Evolutionary conservation across 2,113 vertebrate genomes (phyloP), one percentile per base, ranked within the genome.

Genomic region (Percina caprodes): DNA sequence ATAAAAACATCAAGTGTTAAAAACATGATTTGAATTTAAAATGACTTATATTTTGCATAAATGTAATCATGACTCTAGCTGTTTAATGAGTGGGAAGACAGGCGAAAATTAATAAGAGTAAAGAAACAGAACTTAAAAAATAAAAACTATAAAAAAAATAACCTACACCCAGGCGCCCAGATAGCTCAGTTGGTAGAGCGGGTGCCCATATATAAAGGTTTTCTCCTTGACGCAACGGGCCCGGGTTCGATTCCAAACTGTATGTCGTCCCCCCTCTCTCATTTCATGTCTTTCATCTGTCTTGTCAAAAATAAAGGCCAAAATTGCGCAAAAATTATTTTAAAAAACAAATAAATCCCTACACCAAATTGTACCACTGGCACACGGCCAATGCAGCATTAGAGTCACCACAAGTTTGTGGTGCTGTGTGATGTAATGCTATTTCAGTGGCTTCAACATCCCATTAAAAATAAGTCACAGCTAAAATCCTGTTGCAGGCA

Each of bases 391-490:
- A n/a, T 13, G 49, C 49, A 65, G 77, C 52, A 61, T 63, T 39
- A 84, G 30, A 70, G 33, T 16, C 15, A 69, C 35, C 8, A 19
- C 18, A 42, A 15, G 45, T 59, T 55, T 66, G 46, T 19, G 48
- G 33, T 63, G 15, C 48, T 48, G 42, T 35, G 24, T 59, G 42
- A 69, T 69, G 30, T 49, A 82, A 58, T 67, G 52, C 49, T 48
- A 58, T 76, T 62, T 66, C 18, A 51, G 33, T 3, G 19, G 23
- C 52, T 23, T 55, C 16, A 16, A 60, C 24, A 82, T 46, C 62
- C 46, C n/a, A 83, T 61, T 65, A 55, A 69, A 18, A 76, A 66
- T 1, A 72, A 72, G 56, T 66, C 39, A 51, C 67, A 61, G 77
- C 42, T 35, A 59, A 65, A 82, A 69, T 77, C 58, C 51, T 18